These are phyloP conservation scores for cat (Felis catus) DNA, from an alignment of 2,113 vertebrate genomes.

Conservation along the genomic window F.catus_Fca126_mat1.0 CM031414.1:138259001-138259500, in stretches of 20 bases:
- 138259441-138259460: background rate
- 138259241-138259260: too few species aligned
- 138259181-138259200: too few species aligned
- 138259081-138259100: too few species aligned
- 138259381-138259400: background rate
- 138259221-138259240: too few species aligned
- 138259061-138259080: too few species aligned
- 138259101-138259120: too few species aligned
- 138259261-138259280: background rate
- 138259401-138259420: background rate
- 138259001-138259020: background rate
- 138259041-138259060: too few species aligned
- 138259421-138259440: background rate
- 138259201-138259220: too few species aligned
- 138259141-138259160: too few species aligned
- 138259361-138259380: background rate
- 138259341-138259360: background rate
- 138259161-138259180: too few species aligned
- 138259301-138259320: background rate
- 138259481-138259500: background rate
- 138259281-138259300: background rate
- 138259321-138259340: background rate
- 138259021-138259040: too few species aligned
- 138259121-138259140: too few species aligned
- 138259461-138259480: background rate